Evolutionary conservation across 2,888 invertebrate genomes (phyloP).

Genomic region (Cylindroiulus punctatus): DNA sequence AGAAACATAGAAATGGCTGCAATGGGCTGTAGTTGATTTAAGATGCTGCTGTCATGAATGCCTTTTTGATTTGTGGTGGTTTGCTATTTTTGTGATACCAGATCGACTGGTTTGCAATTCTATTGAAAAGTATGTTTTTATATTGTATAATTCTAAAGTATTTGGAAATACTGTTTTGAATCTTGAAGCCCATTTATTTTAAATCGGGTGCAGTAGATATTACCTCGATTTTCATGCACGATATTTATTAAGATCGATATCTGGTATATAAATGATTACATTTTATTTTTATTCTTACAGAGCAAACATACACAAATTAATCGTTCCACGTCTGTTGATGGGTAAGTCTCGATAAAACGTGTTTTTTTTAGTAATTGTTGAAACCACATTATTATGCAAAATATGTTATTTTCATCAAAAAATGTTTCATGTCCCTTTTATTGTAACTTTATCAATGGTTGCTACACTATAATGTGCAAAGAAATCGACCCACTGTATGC

Average conservation of each 20-base stretch:
- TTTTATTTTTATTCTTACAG: not conserved
- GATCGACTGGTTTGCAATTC: not conserved
- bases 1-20: not conserved
- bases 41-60: not conserved
- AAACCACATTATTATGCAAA: not conserved
- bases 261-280: not conserved
- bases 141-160: not conserved
- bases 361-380: not conserved
- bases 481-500: too few species aligned
- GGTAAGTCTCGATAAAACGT: constrained; percentile 47
- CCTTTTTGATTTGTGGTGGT: not conserved
- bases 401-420: not conserved
- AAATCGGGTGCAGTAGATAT: too few species aligned
- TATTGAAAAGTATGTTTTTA: not conserved
- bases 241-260: too few species aligned
- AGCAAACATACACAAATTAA: not conserved
- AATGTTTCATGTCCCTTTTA: not conserved
- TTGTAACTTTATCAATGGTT: not conserved
- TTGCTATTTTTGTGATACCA: not conserved
- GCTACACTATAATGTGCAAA: too few species aligned
- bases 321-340: constrained; percentile 50
- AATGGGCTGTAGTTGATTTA: not conserved
- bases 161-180: too few species aligned
- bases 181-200: too few species aligned
- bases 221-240: too few species aligned